A percentile compares a stretch with the other conserved stretches of the same genome.
Evolutionary conservation across 2,888 invertebrate species (phyloP).

Genomic region (Sphaeridia pumilis): DNA sequence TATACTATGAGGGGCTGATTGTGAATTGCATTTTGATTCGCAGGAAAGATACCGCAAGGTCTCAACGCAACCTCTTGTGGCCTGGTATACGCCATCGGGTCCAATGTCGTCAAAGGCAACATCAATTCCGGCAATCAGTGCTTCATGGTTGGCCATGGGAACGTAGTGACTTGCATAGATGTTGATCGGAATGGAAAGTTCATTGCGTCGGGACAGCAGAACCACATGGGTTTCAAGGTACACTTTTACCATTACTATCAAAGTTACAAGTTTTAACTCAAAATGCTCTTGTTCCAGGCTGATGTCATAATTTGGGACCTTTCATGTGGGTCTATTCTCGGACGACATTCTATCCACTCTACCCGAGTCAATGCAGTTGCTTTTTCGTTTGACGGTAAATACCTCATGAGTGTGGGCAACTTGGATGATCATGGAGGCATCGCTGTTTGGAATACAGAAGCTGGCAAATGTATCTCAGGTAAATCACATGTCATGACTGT

Average conservation of each 20-base stretch:
- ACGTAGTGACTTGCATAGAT: conserved; percentile 63
- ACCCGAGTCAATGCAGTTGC: conserved; percentile 74
- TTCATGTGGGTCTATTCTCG: conserved; percentile 49
- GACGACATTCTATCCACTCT: conserved; percentile 71
- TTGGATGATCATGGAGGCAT: conserved; percentile 71
- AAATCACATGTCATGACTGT: conserved; percentile 39
- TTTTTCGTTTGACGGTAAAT: conserved; percentile 68
- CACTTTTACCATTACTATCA: too few species aligned
- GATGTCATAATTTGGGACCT: conserved; percentile 80
- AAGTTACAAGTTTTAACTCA: too few species aligned
- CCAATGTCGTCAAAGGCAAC: conserved; percentile 39
- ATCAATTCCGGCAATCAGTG: conserved; percentile 57
- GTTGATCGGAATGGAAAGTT: conserved; percentile 62
- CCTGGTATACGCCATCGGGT: conserved; percentile 36
- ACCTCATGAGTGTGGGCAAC: conserved; percentile 74
- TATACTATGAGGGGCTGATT: background rate
- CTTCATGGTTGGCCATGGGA: conserved; percentile 68
- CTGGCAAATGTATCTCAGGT: conserved; percentile 50
- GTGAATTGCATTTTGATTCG: background rate
- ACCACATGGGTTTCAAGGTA: conserved; percentile 79
- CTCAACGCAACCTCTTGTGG: conserved; percentile 21
- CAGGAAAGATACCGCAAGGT: conserved; percentile 32
- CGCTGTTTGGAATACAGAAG: conserved; percentile 67
- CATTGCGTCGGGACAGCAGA: conserved; percentile 80
- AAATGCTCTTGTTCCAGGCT: conserved; percentile 42